Conservation (phyloP, 2,797 vertebrate genomes). For the Loris lydekkerianus region DNA sequence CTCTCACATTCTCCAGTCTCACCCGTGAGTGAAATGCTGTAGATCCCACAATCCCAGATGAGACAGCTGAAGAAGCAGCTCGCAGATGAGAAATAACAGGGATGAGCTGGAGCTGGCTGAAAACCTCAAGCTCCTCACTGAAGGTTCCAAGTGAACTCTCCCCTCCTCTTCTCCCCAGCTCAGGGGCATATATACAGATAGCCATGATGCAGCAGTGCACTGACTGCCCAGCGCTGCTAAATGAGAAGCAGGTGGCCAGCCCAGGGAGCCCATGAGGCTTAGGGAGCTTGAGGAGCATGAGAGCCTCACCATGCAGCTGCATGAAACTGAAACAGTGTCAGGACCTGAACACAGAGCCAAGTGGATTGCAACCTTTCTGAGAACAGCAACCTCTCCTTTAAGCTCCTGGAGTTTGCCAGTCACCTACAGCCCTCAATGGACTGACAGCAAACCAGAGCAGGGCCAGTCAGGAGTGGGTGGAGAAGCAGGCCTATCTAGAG, state of each 20-base stretch:
- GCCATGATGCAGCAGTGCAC: slow-evolving; percentile 92
- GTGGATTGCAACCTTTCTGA: slow-evolving; percentile 95
- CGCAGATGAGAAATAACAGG: slow-evolving; percentile 91
- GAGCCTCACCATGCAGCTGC: slow-evolving; percentile 93
- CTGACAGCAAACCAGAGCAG: slow-evolving; percentile 88
- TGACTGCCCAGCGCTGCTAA: slow-evolving; percentile 91
- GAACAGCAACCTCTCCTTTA: slow-evolving; percentile 94
- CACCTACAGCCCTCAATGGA: slow-evolving; percentile 87
- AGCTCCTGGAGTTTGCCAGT: slow-evolving; percentile 90
- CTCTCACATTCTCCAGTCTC: slow-evolving; percentile 87
- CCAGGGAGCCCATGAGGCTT: slow-evolving; percentile 88
- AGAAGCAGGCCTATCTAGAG: slow-evolving; percentile 87
- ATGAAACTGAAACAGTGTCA: slow-evolving; percentile 94
- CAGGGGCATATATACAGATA: slow-evolving; percentile 90
- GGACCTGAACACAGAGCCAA: slow-evolving; percentile 92
- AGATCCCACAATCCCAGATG: slow-evolving; percentile 96
- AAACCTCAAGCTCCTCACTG: slow-evolving; percentile 88
- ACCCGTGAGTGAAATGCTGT: slow-evolving; percentile 95
- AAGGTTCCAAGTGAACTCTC: slow-evolving; percentile 81
- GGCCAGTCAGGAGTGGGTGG: slow-evolving; percentile 84
- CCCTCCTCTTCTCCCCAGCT: background rate
- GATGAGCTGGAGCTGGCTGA: slow-evolving; percentile 92
- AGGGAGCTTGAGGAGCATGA: slow-evolving; percentile 91
- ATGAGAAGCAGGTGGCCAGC: slow-evolving; percentile 88
- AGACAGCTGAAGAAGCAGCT: slow-evolving; percentile 92